Base-by-base conservation (phyloP, 2,113 vertebrate genomes). In the Austrofundulus limnaeus region DNA sequence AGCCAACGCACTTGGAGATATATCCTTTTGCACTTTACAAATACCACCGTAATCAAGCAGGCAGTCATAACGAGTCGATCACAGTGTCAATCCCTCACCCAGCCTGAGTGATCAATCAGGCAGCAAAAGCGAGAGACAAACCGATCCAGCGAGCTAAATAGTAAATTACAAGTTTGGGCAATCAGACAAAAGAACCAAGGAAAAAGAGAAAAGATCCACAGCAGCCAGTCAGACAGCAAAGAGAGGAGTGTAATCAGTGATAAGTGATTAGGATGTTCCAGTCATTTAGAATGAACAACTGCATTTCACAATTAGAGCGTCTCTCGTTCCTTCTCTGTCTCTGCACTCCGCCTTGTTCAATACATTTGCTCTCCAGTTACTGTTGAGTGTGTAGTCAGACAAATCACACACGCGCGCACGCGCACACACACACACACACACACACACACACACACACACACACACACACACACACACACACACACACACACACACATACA, bases 201-300 rank as follows among this genome's bases (percentile, higher is more conserved):
- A 31, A 21, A 41, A 51, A 51, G 41, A 19, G 34, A 14, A 60
- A 15, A 34, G 31, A 34, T 8, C 31, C 31, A 34, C 77, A 57
- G 17, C 61, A 74, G 54, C 49, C 19, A 63, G 75, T 49, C 42
- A 42, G 70, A 70, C 34, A 34, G 54, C 3, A 73, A 73, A 65
- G 70, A 61, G 71, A 69, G 64, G 70, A 66, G 58, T 84, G 79
- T 84, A 83, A 87, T 85, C 84, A 80, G 62, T 73, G 64, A 81
- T 74, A 81, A 82, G 72, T 84, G 70, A 86, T 87, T 72, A 79
- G 66, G 76, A 77, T 76, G 75, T 66, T 85, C 61, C 72, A 60
- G 72, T 81, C 61, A 61, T 74, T 82, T 21, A 76, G 69, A 53
- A 73, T 60, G 78, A 86, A 85, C 80, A 71, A 73, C 65, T 75